Evolutionary conservation across 1,140 invertebrate genomes (phyloP).

Genomic region (Antheraea mylitta): DNA sequence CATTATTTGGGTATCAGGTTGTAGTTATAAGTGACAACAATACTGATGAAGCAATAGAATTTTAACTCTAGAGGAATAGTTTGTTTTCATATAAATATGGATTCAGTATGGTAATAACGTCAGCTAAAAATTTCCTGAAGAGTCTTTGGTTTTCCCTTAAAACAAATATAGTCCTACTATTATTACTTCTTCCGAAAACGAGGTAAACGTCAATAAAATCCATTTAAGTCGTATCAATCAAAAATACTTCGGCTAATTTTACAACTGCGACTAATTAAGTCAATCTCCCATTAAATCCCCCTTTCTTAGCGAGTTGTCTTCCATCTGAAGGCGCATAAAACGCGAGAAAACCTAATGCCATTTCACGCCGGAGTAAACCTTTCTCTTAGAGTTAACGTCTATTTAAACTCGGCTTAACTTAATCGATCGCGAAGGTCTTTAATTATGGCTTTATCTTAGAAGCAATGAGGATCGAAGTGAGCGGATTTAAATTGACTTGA

Average conservation of each 20-base stretch:
- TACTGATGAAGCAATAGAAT: too few species aligned
- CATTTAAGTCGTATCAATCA: slow-evolving; percentile 54
- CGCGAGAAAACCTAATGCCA: slow-evolving; percentile 76
- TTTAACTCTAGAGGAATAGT: too few species aligned
- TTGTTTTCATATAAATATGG: too few species aligned
- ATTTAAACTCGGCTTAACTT: slow-evolving; percentile 76
- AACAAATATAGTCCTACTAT: background rate
- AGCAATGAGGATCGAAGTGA: slow-evolving; percentile 64
- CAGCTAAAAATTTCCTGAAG: too few species aligned
- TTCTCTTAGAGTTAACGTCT: slow-evolving; percentile 75
- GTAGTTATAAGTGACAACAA: too few species aligned
- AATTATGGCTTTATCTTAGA: slow-evolving; percentile 73
- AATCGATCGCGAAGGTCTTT: slow-evolving; percentile 76
- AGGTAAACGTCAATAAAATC: slow-evolving; percentile 35
- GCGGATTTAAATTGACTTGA: slow-evolving; percentile 49
- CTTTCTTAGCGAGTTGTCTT: slow-evolving; percentile 72
- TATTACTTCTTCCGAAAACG: background rate
- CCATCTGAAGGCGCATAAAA: slow-evolving; percentile 61
- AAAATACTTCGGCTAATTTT: slow-evolving; percentile 65
- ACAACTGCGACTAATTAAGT: slow-evolving; percentile 69
- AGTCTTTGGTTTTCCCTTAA: background rate
- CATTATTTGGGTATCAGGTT: too few species aligned
- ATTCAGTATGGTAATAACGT: too few species aligned
- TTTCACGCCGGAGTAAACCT: slow-evolving; percentile 76
- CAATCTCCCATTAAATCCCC: slow-evolving; percentile 71